These are phyloP conservation scores for Polydesmus complanatus DNA, from an alignment of 2,888 invertebrate genomes.

Conservation along the genomic window DNA sequence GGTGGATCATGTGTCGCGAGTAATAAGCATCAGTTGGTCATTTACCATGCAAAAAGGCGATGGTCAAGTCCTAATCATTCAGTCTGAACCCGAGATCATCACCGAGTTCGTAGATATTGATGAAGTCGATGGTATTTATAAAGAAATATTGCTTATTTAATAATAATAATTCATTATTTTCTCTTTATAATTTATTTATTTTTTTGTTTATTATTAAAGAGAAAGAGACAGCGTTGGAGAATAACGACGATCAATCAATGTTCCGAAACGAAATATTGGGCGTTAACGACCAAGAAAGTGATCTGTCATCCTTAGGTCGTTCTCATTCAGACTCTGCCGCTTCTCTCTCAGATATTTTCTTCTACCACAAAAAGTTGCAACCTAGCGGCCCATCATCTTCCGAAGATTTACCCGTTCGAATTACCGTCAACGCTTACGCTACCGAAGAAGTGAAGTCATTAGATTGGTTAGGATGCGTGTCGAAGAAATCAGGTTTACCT, in stretches of 20 bases:
- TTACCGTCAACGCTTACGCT: constrained; percentile 5
- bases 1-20: constrained; percentile 26
- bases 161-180: background rate
- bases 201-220: too few species aligned
- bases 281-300: background rate
- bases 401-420: constrained; percentile 2
- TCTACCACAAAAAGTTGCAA: background rate
- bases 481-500: constrained; percentile 39
- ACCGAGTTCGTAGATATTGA: constrained; percentile 20
- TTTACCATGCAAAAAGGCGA: constrained; percentile 27
- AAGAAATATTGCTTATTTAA: background rate
- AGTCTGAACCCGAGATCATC: constrained; percentile 25
- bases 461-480: constrained; percentile 20
- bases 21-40: constrained; percentile 28
- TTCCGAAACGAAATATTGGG: background rate
- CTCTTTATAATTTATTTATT: too few species aligned
- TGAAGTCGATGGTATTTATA: constrained; percentile 10
- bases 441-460: constrained; percentile 6
- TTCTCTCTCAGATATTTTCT: constrained; percentile 3
- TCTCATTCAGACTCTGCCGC: background rate
- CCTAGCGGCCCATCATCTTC: background rate
- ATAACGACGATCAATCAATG: background rate
- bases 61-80: constrained; percentile 27
- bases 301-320: background rate
- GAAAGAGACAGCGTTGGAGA: background rate